Evolutionary conservation across 2,797 vertebrate species (phyloP).

Genomic region (Rhinogobio ventralis): DNA sequence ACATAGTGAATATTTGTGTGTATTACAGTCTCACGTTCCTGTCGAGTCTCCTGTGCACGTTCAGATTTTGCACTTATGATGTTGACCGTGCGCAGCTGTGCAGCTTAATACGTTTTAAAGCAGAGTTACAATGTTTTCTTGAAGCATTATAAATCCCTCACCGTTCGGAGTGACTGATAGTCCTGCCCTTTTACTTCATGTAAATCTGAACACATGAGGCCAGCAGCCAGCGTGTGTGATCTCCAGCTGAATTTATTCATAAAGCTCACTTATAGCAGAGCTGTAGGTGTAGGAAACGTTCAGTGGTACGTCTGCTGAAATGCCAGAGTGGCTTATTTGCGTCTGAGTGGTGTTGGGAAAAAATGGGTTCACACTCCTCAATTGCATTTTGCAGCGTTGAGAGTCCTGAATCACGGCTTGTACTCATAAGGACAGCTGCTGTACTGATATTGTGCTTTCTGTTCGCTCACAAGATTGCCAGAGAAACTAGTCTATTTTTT

Average conservation of each 20-base stretch:
- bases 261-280: neutral
- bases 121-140: neutral
- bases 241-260: constrained; percentile 22
- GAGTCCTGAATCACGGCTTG: constrained; percentile 10
- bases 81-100: neutral
- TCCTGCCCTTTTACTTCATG: constrained; percentile 3
- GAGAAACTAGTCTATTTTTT: neutral
- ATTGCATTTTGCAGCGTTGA: neutral
- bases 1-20: no score
- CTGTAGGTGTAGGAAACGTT: constrained; percentile 13
- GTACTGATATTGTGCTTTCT: constrained; percentile 4
- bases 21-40: no score
- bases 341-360: neutral
- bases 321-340: constrained; percentile 4
- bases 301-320: neutral
- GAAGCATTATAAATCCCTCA: neutral
- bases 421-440: neutral
- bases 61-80: neutral
- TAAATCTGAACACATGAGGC: neutral
- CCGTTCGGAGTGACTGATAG: neutral
- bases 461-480: neutral
- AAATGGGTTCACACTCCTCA: neutral
- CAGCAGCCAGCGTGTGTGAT: neutral
- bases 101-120: neutral
- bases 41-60: no score